phyloP scores from a whole-genome alignment of 2,797 vertebrate species.

The Salmo trutta region DNA sequence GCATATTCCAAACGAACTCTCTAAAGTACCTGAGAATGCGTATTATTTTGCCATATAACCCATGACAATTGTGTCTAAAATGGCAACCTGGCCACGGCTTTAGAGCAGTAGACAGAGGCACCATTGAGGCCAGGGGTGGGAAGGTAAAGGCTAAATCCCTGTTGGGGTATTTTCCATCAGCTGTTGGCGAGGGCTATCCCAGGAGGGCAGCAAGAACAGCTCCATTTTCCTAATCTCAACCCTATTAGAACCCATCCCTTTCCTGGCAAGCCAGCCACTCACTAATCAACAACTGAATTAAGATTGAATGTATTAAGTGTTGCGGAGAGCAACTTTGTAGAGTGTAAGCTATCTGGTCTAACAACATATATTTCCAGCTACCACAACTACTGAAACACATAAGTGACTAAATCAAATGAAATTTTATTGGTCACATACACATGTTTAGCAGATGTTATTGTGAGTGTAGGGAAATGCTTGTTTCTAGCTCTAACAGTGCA shows the following conservation, averaged over 20 bases:
- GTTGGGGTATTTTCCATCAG: slow-evolving; percentile 1
- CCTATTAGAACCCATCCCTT: not conserved
- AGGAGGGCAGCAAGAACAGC: not conserved
- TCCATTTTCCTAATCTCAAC: not conserved
- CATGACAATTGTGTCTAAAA: not conserved
- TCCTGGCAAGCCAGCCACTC: not conserved
- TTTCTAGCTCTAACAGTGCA: too few species aligned
- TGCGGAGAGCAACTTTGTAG: not conserved
- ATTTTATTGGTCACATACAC: too few species aligned
- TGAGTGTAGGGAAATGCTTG: too few species aligned
- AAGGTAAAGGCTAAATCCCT: not conserved
- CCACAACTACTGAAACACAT: too few species aligned
- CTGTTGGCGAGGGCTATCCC: not conserved
- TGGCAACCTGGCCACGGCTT: not conserved
- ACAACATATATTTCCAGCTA: not conserved
- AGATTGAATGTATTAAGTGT: not conserved
- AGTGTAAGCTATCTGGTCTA: not conserved
- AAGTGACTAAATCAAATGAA: too few species aligned
- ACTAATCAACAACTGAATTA: not conserved
- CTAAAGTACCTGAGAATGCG: too few species aligned
- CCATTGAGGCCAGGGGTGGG: not conserved
- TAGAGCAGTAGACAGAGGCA: not conserved
- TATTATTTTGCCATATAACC: not conserved
- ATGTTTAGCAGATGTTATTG: too few species aligned
- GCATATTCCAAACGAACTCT: too few species aligned